phyloP scores from a whole-genome alignment of 2,888 invertebrate species.

The Pyralis farinalis region DNA sequence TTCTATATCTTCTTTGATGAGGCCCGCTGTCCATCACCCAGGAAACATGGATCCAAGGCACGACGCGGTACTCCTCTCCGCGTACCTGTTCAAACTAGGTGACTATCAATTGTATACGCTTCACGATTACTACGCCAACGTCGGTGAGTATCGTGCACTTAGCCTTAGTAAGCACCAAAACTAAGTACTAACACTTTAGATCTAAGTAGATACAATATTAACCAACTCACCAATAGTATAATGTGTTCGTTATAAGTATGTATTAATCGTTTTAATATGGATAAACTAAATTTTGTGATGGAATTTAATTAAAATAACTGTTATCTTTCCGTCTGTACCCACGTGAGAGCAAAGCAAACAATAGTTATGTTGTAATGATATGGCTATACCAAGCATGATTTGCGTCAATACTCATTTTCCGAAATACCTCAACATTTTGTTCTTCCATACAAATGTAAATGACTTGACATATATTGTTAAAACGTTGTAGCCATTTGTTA shows the following conservation, averaged over 20 bases:
- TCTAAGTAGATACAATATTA: background rate
- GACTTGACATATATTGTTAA: too few relatives aligned
- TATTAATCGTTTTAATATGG: too few relatives aligned
- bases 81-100: slow-evolving; percentile 80
- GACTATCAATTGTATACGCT: slow-evolving; percentile 76
- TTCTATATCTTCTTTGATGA: slow-evolving; percentile 73
- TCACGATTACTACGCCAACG: slow-evolving; percentile 61
- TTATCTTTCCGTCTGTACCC: background rate
- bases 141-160: slow-evolving; percentile 72
- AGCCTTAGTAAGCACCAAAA: slow-evolving; percentile 28
- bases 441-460: too few relatives aligned
- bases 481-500: too few relatives aligned
- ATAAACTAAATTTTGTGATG: too few relatives aligned
- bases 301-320: background rate
- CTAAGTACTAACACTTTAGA: slow-evolving; percentile 19
- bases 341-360: slow-evolving; percentile 4
- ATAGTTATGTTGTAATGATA: background rate
- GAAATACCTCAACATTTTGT: too few relatives aligned
- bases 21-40: slow-evolving; percentile 61
- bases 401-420: background rate
- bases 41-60: slow-evolving; percentile 62
- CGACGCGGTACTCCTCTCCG: slow-evolving; percentile 70
- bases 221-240: background rate
- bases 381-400: background rate
- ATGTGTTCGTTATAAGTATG: background rate